These are phyloP conservation scores for Clostera curtula DNA, from an alignment of 2,888 invertebrate genomes.

Conservation along the genomic window DNA sequence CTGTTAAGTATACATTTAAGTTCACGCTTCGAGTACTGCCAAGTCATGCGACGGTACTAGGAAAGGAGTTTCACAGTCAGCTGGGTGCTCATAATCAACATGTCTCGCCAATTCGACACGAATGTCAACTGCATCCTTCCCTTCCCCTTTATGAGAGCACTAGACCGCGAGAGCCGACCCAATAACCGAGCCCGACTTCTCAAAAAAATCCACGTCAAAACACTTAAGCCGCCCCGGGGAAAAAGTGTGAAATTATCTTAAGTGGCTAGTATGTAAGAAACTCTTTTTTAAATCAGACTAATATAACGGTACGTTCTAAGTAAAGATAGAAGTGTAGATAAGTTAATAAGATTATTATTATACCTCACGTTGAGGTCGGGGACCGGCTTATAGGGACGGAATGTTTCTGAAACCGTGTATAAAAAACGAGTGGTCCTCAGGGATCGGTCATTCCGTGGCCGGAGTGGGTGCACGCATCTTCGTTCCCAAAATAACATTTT, in stretches of 20 bases:
- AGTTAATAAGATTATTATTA: constrained; percentile 74
- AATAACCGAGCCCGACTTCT: constrained; percentile 25
- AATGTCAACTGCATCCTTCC: constrained; percentile 49
- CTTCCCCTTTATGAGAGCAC: constrained; percentile 31
- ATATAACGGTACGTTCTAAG: constrained; percentile 69
- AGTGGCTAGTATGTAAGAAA: constrained; percentile 58
- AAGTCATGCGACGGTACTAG: constrained; percentile 31
- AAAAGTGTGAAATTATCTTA: constrained; percentile 71
- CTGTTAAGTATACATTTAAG: constrained; percentile 30
- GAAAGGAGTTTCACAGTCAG: constrained; percentile 19
- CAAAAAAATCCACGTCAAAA: constrained; percentile 45
- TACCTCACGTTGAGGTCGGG: constrained; percentile 58
- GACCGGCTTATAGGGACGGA: constrained; percentile 69
- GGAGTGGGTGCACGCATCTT: constrained; percentile 62
- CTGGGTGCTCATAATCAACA: constrained; percentile 40
- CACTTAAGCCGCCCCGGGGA: constrained; percentile 49
- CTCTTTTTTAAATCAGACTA: constrained; percentile 56
- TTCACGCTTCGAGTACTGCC: constrained; percentile 46
- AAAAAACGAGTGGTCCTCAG: constrained; percentile 64
- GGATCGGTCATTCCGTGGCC: constrained; percentile 65
- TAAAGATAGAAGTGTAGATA: constrained; percentile 71
- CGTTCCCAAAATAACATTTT: constrained; percentile 42
- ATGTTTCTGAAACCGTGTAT: constrained; percentile 69
- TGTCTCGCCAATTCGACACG: constrained; percentile 52
- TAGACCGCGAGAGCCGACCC: constrained; percentile 31